Evolutionary conservation across 1,140 invertebrate species (phyloP).

Genomic region (Halictus rubicundus): DNA sequence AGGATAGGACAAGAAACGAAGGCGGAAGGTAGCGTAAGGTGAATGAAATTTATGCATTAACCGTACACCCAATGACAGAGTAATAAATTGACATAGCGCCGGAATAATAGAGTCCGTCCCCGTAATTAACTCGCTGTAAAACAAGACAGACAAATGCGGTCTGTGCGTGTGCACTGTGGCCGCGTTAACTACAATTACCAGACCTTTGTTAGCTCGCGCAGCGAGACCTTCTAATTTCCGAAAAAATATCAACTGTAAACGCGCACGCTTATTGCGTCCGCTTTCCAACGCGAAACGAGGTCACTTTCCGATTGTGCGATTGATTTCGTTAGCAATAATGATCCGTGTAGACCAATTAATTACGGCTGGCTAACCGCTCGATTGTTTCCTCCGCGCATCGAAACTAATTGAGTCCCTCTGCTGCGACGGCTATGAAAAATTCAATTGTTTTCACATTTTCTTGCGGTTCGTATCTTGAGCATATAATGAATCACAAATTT

Average conservation of each 20-base stretch:
- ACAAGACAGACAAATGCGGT: constrained; percentile 55
- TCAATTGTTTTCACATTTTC: neutral
- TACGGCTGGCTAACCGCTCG: constrained; percentile 1
- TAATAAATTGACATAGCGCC: constrained; percentile 60
- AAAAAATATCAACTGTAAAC: constrained; percentile 41
- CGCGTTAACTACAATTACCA: constrained; percentile 65
- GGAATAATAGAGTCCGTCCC: constrained; percentile 60
- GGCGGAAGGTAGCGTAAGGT: constrained; percentile 27
- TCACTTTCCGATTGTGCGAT: constrained; percentile 17
- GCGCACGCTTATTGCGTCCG: constrained; percentile 31
- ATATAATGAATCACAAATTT: no score
- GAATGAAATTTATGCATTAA: constrained; percentile 66
- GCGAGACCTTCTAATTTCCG: constrained; percentile 36
- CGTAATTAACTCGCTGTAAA: constrained; percentile 67
- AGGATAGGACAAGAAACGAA: constrained; percentile 9
- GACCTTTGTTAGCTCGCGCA: constrained; percentile 36
- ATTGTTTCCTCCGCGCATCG: neutral
- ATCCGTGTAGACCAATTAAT: constrained; percentile 34
- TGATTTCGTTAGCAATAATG: constrained; percentile 37
- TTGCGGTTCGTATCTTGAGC: no score
- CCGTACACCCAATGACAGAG: constrained; percentile 43
- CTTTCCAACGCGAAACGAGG: neutral
- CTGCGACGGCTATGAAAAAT: neutral
- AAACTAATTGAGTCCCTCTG: constrained; percentile 3
- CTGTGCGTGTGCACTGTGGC: constrained; percentile 53